Evolutionary conservation across 1,140 invertebrate species (phyloP), one percentile per base, ranked within the genome.

Genomic region (Eriocheir sinensis): DNA sequence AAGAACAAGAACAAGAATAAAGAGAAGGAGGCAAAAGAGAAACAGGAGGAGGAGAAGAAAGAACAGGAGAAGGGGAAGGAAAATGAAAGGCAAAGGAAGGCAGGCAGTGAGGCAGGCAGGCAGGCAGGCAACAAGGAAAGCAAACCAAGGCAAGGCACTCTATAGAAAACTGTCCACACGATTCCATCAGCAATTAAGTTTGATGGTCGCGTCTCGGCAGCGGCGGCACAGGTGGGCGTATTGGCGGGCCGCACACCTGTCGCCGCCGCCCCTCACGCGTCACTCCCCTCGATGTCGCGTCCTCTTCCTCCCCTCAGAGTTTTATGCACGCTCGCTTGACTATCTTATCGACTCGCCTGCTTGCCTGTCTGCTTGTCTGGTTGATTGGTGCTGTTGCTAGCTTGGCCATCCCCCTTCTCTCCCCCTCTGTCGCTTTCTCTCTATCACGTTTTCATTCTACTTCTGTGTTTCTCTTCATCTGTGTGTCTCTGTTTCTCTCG

Each of bases 151-250:
- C n/a, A n/a, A n/a, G n/a, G n/a, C n/a, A n/a, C n/a, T n/a, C 44
- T 89, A 38, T 89, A 44, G 41, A 89, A 89, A 89, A 89, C 88
- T 89, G 41, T 17, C 88, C 88, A 8, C 88, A 53, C 41, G 88
- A 89, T 89, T 89, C n/a, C 88, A 89, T 89, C 88, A 89, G 88
- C 88, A 89, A 89, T 89, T 89, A 89, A 89, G 88, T 89, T 89
- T 53, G 53, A 89, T 89, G 88, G 44, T 32, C 88, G 12, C 41
- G 60, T 89, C 34, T 30, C 32, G 41, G 41, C 32, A 41, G 41
- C 30, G 41, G 32, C 27, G 44, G 9, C 53, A 27, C 88, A 38
- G n/a, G 17, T 44, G 17, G 21, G 53, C 48, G 53, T 53, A 34
- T 89, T 30, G 41, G 53, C 88, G 48, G 17, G 38, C 44, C 38